Conservation (phyloP, 2,888 invertebrate genomes). For the Kuschelorhynchus macadamiae region DNA sequence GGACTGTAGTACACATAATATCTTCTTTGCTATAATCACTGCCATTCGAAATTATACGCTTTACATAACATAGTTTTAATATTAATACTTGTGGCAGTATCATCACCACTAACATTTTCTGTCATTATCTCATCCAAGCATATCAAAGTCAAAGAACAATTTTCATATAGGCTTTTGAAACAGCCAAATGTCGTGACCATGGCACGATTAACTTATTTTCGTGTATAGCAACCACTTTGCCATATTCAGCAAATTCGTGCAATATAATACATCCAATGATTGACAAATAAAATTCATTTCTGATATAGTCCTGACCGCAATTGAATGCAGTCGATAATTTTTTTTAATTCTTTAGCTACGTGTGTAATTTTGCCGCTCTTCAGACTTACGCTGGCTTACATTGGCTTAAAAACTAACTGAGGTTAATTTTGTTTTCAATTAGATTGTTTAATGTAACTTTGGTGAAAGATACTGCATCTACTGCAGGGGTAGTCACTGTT, state of each 20-base stretch:
- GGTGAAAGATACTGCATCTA: conserved; percentile 11
- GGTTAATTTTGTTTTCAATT: conserved; percentile 6
- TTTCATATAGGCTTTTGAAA: conserved; percentile 8
- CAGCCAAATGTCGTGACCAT: conserved; percentile 7
- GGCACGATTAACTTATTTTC: background rate
- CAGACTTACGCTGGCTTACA: conserved; percentile 14
- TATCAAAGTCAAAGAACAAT: conserved; percentile 14
- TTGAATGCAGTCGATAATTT: conserved; percentile 19
- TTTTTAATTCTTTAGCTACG: background rate
- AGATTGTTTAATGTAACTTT: conserved; percentile 1
- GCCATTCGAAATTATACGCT: conserved; percentile 17
- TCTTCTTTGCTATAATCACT: conserved; percentile 9
- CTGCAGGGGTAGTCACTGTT: conserved; percentile 9
- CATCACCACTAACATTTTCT: conserved; percentile 1
- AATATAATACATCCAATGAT: conserved; percentile 19
- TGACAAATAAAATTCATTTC: conserved; percentile 7
- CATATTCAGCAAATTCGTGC: conserved; percentile 21
- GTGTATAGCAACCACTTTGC: conserved; percentile 12
- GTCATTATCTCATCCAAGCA: conserved; percentile 2
- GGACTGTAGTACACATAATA: conserved; percentile 11
- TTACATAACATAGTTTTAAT: conserved; percentile 18
- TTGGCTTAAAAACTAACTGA: conserved; percentile 9
- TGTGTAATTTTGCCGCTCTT: conserved; percentile 6
- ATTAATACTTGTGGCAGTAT: conserved; percentile 13
- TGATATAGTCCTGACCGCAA: conserved; percentile 11